phyloP scores from a whole-genome alignment of 1,140 invertebrate species.

The Contarinia nasturtii region DNA sequence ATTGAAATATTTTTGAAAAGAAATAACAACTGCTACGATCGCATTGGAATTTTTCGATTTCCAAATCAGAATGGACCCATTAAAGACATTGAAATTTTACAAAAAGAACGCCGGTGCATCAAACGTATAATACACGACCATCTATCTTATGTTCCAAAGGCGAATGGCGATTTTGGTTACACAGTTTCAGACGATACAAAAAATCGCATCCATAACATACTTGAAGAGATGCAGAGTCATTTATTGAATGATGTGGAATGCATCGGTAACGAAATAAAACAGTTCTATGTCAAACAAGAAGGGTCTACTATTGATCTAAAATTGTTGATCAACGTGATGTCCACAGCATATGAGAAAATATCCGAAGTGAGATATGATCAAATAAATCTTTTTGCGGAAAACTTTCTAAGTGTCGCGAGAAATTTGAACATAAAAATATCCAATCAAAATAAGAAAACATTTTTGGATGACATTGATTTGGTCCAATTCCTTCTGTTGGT shows the following conservation, averaged over 20 bases:
- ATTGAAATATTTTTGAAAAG: too few relatives aligned
- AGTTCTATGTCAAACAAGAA: not conserved
- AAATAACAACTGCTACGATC: too few relatives aligned
- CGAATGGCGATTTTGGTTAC: not conserved
- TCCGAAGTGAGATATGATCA: too few relatives aligned
- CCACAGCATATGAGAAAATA: too few relatives aligned
- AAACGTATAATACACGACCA: too few relatives aligned
- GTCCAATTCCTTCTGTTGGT: not conserved
- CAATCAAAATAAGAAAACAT: not conserved
- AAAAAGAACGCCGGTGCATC: too few relatives aligned
- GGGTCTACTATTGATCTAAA: not conserved
- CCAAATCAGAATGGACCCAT: too few relatives aligned
- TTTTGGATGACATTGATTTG: not conserved
- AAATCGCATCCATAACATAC: not conserved
- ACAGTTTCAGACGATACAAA: not conserved
- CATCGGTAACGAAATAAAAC: not conserved
- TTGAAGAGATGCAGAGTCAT: not conserved
- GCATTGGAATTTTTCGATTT: too few relatives aligned
- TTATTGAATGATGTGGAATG: not conserved
- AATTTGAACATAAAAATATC: not conserved
- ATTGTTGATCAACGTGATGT: too few relatives aligned
- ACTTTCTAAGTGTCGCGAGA: not conserved
- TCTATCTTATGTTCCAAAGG: too few relatives aligned
- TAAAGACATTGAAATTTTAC: too few relatives aligned
- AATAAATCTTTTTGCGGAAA: too few relatives aligned